Evolutionary conservation across 2,113 vertebrate genomes (phyloP).

Genomic region (Eubucco bourcierii): DNA sequence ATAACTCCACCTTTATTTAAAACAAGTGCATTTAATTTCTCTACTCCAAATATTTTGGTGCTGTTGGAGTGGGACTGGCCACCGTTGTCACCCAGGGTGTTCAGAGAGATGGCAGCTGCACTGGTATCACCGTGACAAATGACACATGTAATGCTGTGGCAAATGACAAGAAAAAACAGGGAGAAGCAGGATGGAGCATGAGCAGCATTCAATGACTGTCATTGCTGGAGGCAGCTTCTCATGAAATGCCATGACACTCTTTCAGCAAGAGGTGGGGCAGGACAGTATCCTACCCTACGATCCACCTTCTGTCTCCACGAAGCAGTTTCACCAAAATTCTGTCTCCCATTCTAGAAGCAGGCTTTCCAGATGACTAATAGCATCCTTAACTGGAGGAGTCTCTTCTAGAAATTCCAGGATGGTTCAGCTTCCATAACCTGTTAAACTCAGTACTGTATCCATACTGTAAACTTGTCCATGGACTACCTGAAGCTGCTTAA

Average conservation of each 20-base stretch:
- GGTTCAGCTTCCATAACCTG: neutral
- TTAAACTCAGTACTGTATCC: neutral
- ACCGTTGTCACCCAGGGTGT: accelerated
- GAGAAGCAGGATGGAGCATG: neutral
- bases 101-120: neutral
- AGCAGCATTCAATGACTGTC: neutral
- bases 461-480: neutral
- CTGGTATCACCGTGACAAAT: neutral
- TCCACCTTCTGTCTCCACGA: neutral
- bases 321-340: neutral
- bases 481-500: neutral
- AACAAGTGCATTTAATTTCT: neutral
- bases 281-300: neutral
- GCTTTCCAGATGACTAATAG: neutral
- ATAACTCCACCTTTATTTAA: neutral
- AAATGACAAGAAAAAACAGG: neutral
- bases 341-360: neutral
- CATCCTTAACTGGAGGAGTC: accelerated
- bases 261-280: neutral
- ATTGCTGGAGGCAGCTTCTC: neutral
- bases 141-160: neutral
- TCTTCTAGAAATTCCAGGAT: neutral
- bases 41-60: neutral
- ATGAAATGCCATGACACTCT: neutral
- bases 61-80: neutral